phyloP scores from a whole-genome alignment of 2,888 invertebrate genomes.

The Cryptocheilus praepositus region DNA sequence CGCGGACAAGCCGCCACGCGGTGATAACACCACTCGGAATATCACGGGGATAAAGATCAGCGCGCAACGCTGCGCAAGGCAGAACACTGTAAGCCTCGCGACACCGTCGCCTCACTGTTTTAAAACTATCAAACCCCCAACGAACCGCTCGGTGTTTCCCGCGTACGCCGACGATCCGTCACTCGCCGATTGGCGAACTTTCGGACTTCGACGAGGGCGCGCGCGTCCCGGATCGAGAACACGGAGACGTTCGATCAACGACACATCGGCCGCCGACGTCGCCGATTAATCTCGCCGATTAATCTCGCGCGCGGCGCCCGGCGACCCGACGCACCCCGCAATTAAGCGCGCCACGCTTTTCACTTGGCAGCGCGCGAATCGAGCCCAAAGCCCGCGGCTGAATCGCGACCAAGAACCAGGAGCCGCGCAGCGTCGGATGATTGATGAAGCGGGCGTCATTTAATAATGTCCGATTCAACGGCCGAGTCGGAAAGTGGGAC shows the following conservation, averaged over 20 bases:
- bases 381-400: not conserved
- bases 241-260: not conserved
- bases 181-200: too few relatives aligned
- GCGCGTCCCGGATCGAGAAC: too few relatives aligned
- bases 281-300: too few relatives aligned
- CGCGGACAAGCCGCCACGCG: slow-evolving; percentile 67
- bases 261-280: too few relatives aligned
- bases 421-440: too few relatives aligned
- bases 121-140: too few relatives aligned
- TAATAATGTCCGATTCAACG: not conserved
- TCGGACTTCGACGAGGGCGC: too few relatives aligned
- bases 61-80: not conserved
- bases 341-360: slow-evolving; percentile 25
- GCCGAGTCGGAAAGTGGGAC: too few relatives aligned
- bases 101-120: too few relatives aligned
- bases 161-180: too few relatives aligned
- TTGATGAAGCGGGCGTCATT: not conserved
- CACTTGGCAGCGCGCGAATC: slow-evolving; percentile 3
- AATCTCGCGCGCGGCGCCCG: slow-evolving; percentile 18
- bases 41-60: slow-evolving; percentile 26
- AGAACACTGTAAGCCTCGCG: too few relatives aligned
- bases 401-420: not conserved
- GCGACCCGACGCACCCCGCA: slow-evolving; percentile 16
- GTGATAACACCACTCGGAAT: slow-evolving; percentile 50
- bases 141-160: too few relatives aligned